Evolutionary conservation across 1,140 invertebrate genomes (phyloP), one percentile per base, ranked within the genome.

Genomic region (Heliothis virescens): DNA sequence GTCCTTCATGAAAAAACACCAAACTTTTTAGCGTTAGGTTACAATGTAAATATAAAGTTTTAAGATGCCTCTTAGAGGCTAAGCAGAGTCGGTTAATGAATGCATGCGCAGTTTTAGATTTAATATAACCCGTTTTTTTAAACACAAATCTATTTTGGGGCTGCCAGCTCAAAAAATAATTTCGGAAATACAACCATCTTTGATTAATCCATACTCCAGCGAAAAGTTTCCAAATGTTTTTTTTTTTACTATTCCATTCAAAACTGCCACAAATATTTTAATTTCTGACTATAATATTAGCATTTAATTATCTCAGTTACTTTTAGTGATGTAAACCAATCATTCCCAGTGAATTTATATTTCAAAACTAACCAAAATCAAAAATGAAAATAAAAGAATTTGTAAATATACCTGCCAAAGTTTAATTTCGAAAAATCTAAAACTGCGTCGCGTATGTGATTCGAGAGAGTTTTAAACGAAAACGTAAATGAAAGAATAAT

Each of bases 41-140:
- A 76, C 74, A 65, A 9, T 93, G 91, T 93, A 93, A 87, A 92
- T 93, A 92, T 88, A 80, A 29, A 57, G 71, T 60, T 75, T 47
- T 90, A 91, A 88, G 79, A 18, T 72, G 91, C 92, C 91, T 94
- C 91, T 81, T 91, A 92, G 92, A 94, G 92, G 92, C 92, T 92
- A 90, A 67, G 83, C 76, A 53, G 47, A 76, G 72, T 82, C 75
- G 81, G 79, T 73, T 74, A 83, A 82, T 77, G 87, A 80, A 84
- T 89, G 87, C 83, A 82, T 67, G 63, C 88, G 89, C 92, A 92
- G 91, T 92, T 94, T 90, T 90, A 89, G 91, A 90, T 88, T 63
- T 53, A 9, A 15, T 34, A 29, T 48, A 71, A 26, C 16, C 10
- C 2, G n/a, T 67, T 65, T 47, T 12, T 16, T 16, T 65, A 63